Conservation (phyloP, 1,140 invertebrate species). For the Drosophila orosa region DNA sequence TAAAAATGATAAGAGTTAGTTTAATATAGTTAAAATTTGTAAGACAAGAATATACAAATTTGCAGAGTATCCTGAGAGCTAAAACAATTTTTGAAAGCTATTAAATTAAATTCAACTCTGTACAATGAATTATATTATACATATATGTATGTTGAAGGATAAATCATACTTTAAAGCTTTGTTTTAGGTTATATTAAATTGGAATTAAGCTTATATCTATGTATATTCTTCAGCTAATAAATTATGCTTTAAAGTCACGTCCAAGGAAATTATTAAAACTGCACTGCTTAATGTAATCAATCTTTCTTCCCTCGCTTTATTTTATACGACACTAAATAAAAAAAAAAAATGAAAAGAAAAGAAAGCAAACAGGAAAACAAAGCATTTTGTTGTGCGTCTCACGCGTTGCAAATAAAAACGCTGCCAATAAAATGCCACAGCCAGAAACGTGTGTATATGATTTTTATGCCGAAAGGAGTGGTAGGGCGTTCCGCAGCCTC, state of each 20-base stretch:
- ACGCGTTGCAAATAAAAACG: slow-evolving; percentile 76
- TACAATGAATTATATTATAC: not conserved
- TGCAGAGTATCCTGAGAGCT: not conserved
- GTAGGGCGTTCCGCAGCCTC: slow-evolving; percentile 11
- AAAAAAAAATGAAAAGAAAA: slow-evolving; percentile 27
- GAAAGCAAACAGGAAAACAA: slow-evolving; percentile 26
- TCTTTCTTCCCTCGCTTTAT: slow-evolving; percentile 30
- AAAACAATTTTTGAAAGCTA: too few species aligned
- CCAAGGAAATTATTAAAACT: slow-evolving; percentile 17
- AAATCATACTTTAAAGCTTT: not conserved
- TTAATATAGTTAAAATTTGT: not conserved
- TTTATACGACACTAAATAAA: slow-evolving; percentile 38
- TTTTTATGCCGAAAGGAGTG: slow-evolving; percentile 51
- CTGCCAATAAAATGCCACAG: slow-evolving; percentile 79
- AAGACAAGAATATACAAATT: not conserved
- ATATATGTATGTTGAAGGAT: not conserved
- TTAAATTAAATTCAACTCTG: not conserved
- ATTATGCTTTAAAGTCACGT: not conserved
- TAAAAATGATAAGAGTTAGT: too few species aligned
- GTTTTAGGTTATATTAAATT: too few species aligned
- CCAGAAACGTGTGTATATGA: slow-evolving; percentile 67
- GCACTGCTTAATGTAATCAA: slow-evolving; percentile 24
- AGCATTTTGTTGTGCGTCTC: slow-evolving; percentile 62
- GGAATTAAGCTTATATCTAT: not conserved
- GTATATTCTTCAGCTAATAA: not conserved